Evolutionary conservation across 2,113 vertebrate genomes (phyloP), one percentile per base, ranked within the genome.

Genomic region (Eulemur macaco): DNA sequence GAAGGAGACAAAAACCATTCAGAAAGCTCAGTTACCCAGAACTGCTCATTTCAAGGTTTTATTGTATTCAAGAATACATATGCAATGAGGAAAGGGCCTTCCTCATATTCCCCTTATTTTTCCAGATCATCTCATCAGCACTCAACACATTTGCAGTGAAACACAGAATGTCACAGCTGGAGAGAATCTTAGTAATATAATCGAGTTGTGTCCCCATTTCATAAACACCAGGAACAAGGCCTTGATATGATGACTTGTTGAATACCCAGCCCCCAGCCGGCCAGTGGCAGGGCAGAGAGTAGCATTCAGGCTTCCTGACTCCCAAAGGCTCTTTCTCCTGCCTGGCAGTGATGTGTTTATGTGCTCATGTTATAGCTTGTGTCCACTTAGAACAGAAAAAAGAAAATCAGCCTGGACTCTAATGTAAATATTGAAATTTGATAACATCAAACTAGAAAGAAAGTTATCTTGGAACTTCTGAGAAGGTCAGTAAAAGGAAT

Each of bases 11-110:
- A 98, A 98, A 97, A 90, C 82, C 83, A 98, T 98, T 98, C 96
- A 97, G 93, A 94, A 97, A 96, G 95, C 82, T 97, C 97, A 97
- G 77, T 91, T 98, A 97, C 93, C 96, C 97, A 96, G 97, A 97
- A 98, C 96, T 97, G 96, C 96, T 97, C 96, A 93, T 96, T 97
- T 95, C 94, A 95, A 95, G 89, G 93, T 96, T 96, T 96, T 89
- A 97, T 97, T 97, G 96, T 96, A 94, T 42, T 86, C 77, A 68
- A 95, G 93, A 97, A 97, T 97, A 89, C 96, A 97, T 98, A 98
- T 97, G 96, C 97, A 97, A 98, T 96, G 96, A 97, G 95, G 60
- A 93, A 81, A 77, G 68, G 78, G 50, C 50, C 94, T 83, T 83
- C 86, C 93, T 94, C 91, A 14, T 83, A 85, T 52, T 85, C 34